phyloP scores from a whole-genome alignment of 2,888 invertebrate species.

The Lysandra coridon region DNA sequence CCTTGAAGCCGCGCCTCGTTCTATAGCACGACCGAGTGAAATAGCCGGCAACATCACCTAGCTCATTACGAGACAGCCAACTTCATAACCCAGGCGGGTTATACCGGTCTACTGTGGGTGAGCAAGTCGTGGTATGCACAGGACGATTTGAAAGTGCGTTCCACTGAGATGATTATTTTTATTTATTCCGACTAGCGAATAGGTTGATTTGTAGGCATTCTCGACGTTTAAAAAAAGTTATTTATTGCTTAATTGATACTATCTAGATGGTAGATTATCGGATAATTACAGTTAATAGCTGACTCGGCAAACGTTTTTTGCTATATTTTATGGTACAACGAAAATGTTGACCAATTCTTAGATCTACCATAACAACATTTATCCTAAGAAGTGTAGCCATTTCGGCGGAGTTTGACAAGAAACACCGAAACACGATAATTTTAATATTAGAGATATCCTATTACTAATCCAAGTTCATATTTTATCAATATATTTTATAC shows the following conservation, averaged over 20 bases:
- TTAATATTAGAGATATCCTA: neutral
- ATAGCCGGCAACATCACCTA: conserved; percentile 49
- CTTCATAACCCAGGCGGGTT: conserved; percentile 60
- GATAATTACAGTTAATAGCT: no score
- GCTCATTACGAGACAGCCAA: conserved; percentile 50
- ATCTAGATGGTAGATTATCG: no score
- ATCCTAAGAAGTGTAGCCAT: neutral
- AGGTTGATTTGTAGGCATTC: neutral
- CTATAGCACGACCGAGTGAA: conserved; percentile 58
- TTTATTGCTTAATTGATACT: neutral
- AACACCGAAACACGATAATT: neutral
- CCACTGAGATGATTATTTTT: conserved; percentile 50
- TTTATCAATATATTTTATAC: neutral
- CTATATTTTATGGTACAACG: neutral
- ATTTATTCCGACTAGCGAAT: neutral
- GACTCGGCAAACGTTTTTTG: neutral
- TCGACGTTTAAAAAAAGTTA: neutral
- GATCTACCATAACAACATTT: neutral
- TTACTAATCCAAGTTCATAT: neutral
- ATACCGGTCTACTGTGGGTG: conserved; percentile 77
- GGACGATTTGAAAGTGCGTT: conserved; percentile 73
- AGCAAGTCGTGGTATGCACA: conserved; percentile 77
- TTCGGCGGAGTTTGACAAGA: neutral
- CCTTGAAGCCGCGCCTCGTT: conserved; percentile 74
- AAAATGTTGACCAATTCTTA: neutral